These are phyloP conservation scores for Thymelicus lineola DNA, from an alignment of 2,888 invertebrate genomes.

Conservation along the genomic window DNA sequence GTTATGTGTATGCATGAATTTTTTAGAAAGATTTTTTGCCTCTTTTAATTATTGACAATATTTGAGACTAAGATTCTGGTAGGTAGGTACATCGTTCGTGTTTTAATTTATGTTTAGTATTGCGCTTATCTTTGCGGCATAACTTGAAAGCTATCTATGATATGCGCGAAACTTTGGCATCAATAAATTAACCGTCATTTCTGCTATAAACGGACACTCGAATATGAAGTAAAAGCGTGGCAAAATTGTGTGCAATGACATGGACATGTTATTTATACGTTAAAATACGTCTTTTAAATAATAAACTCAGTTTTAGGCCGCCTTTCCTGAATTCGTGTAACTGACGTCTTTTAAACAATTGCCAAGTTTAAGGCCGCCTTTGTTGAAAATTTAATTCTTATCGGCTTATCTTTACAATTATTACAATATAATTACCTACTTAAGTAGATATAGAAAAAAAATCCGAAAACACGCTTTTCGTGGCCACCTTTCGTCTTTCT, in stretches of 20 bases:
- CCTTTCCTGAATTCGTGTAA: no score
- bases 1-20: constrained; percentile 13
- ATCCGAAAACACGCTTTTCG: no score
- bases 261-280: background rate
- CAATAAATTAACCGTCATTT: constrained; percentile 9
- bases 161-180: constrained; percentile 16
- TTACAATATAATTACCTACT: no score
- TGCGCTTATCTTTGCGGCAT: constrained; percentile 23
- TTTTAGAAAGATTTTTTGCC: constrained; percentile 19
- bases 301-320: no score
- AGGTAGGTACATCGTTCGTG: background rate
- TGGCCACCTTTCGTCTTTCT: no score
- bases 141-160: constrained; percentile 25
- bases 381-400: no score
- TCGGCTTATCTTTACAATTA: no score
- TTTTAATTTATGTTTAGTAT: background rate
- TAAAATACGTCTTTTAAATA: background rate
- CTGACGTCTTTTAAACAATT: no score
- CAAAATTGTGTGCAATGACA: background rate
- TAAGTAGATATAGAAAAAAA: no score
- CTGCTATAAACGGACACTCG: background rate
- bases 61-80: background rate
- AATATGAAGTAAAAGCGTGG: background rate
- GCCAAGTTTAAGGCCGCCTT: no score
- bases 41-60: constrained; percentile 17